Conservation (phyloP, 2,888 invertebrate genomes). For the Trissolcus brochymenae region DNA sequence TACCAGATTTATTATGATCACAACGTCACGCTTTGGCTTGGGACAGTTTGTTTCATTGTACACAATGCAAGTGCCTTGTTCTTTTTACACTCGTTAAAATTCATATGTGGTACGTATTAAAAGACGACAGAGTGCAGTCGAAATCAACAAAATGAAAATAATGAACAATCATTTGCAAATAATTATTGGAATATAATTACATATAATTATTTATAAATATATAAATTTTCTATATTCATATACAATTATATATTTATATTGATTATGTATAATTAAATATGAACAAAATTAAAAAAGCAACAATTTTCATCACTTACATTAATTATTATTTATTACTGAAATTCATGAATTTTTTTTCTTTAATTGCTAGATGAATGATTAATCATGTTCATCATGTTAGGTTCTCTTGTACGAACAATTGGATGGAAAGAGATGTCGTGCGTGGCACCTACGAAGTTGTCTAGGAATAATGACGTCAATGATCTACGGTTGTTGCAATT, state of each 20-base stretch:
- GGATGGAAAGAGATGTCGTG: too few relatives aligned
- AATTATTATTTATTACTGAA: too few relatives aligned
- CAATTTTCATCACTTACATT: too few relatives aligned
- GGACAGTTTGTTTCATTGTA: slow-evolving; percentile 45
- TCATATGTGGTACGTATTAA: not conserved
- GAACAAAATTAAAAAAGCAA: too few relatives aligned
- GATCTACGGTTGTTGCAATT: not conserved
- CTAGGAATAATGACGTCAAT: not conserved
- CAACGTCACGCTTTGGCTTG: slow-evolving; percentile 45
- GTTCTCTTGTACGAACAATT: not conserved
- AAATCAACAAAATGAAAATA: not conserved
- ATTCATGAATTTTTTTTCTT: too few relatives aligned
- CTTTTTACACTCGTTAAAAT: not conserved
- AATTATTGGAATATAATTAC: not conserved
- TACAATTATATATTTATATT: not conserved
- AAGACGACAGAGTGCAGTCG: not conserved
- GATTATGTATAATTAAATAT: not conserved
- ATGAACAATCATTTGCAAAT: not conserved
- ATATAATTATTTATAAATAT: not conserved
- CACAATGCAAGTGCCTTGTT: not conserved
- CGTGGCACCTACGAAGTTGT: not conserved
- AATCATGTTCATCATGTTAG: too few relatives aligned
- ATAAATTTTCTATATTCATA: not conserved
- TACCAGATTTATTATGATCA: slow-evolving; percentile 61
- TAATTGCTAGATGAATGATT: too few relatives aligned